Evolutionary conservation across 1,140 invertebrate species (phyloP).

Genomic region (Nasonia longicornis): DNA sequence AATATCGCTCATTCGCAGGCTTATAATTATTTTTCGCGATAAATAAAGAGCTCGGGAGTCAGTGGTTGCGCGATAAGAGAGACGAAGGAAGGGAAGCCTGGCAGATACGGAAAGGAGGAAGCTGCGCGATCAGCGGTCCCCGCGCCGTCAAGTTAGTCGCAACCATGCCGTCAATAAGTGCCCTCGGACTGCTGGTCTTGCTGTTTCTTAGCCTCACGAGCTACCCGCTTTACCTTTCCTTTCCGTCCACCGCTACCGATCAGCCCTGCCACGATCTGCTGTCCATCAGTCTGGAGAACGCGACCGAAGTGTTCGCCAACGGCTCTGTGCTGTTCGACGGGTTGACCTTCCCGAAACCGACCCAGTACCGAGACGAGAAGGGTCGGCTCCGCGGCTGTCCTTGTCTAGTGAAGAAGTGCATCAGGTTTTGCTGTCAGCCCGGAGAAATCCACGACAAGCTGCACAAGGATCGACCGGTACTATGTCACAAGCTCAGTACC

Average conservation of each 20-base stretch:
- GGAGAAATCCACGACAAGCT: background rate
- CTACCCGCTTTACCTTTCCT: background rate
- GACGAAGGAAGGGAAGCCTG: background rate
- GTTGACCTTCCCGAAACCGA: conserved; percentile 7
- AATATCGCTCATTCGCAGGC: no score
- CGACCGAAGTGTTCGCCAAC: background rate
- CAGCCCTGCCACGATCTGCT: conserved; percentile 5
- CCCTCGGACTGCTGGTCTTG: background rate
- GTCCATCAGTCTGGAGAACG: conserved; percentile 26
- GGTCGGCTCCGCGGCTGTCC: conserved; percentile 42
- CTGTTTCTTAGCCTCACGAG: background rate
- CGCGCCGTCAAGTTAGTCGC: background rate
- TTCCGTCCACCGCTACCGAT: background rate
- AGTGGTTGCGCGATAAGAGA: background rate
- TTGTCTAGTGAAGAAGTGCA: conserved; percentile 42
- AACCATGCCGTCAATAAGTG: background rate
- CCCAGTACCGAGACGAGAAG: conserved; percentile 24
- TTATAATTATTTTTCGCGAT: no score
- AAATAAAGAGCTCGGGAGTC: no score
- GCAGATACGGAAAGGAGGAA: background rate
- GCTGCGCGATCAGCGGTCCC: no score
- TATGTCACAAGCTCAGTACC: background rate
- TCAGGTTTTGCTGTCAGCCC: conserved; percentile 45
- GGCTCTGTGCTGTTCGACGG: conserved; percentile 26
- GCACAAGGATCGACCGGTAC: background rate